A percentile compares a stretch with the other conserved stretches of the same genome.
Evolutionary conservation across 2,888 invertebrate genomes (phyloP).

Genomic region (Amphimallon solstitiale): DNA sequence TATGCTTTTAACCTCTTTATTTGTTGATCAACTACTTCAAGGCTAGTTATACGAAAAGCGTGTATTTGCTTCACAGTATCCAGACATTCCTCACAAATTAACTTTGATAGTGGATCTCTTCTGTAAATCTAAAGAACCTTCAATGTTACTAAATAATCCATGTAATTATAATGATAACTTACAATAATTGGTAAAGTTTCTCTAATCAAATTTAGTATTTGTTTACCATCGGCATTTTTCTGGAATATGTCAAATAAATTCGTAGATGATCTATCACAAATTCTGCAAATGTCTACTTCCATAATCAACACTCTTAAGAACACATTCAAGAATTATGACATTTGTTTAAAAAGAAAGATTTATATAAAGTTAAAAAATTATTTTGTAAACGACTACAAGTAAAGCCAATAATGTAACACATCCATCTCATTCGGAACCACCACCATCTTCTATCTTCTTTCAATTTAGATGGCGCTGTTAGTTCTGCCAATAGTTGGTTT

Average conservation of each 20-base stretch:
- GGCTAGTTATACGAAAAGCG: constrained; percentile 55
- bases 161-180: constrained; percentile 48
- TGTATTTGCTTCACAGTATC: constrained; percentile 53
- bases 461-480: constrained; percentile 35
- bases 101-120: constrained; percentile 61
- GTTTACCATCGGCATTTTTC: constrained; percentile 58
- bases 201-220: constrained; percentile 60
- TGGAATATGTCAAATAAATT: constrained; percentile 60
- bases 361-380: constrained; percentile 27
- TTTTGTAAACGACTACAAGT: constrained; percentile 44
- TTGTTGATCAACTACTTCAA: constrained; percentile 55
- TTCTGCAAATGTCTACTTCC: constrained; percentile 55
- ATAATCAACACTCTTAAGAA: constrained; percentile 32
- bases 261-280: constrained; percentile 56
- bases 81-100: constrained; percentile 59
- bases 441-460: constrained; percentile 56
- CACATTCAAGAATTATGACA: constrained; percentile 16
- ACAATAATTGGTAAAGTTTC: constrained; percentile 60
- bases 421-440: constrained; percentile 49
- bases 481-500: too few species aligned
- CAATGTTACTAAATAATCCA: not conserved
- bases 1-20: constrained; percentile 49
- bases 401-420: constrained; percentile 52
- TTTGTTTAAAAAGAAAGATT: constrained; percentile 25
- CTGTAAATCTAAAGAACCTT: constrained; percentile 56